A percentile compares a stretch with the other conserved stretches of the same genome.
Evolutionary conservation across 1,140 invertebrate species (phyloP).

Genomic region (Cydia amplana): DNA sequence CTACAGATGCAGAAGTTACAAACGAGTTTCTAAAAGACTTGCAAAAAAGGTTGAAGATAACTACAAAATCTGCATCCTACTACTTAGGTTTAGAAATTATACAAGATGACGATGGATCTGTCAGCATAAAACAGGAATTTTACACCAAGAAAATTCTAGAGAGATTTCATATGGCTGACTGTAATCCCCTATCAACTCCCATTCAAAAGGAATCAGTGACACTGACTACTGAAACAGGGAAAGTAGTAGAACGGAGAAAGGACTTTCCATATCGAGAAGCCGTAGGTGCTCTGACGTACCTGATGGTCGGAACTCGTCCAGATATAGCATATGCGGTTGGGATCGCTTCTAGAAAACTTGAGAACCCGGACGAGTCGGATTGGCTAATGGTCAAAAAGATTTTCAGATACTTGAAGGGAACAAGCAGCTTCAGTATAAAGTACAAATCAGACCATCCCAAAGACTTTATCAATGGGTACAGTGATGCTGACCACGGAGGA

Average conservation of each 20-base stretch:
- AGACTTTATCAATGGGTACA: constrained; percentile 47
- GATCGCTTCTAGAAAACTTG: no score
- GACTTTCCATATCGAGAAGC: no score
- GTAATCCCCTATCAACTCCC: constrained; percentile 57
- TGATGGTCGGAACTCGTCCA: no score
- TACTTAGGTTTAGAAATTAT: constrained; percentile 55
- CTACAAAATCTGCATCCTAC: constrained; percentile 39
- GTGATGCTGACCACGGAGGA: no score
- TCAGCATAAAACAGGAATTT: constrained; percentile 52
- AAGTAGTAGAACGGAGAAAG: constrained; percentile 44
- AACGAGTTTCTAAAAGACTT: constrained; percentile 38
- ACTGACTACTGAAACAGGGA: constrained; percentile 34
- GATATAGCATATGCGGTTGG: no score
- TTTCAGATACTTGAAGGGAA: constrained; percentile 18
- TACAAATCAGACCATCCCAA: constrained; percentile 14
- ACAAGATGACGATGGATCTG: constrained; percentile 29
- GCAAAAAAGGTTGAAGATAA: constrained; percentile 48
- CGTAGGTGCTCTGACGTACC: no score
- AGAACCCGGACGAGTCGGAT: no score
- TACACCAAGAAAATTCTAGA: constrained; percentile 58
- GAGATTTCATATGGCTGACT: constrained; percentile 55
- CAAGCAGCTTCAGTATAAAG: background rate
- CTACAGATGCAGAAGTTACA: constrained; percentile 37
- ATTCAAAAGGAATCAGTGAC: constrained; percentile 40
- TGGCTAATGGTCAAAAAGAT: constrained; percentile 44